phyloP scores from a whole-genome alignment of 2,797 vertebrate genomes.

The Gymnopithys bicolor region DNA sequence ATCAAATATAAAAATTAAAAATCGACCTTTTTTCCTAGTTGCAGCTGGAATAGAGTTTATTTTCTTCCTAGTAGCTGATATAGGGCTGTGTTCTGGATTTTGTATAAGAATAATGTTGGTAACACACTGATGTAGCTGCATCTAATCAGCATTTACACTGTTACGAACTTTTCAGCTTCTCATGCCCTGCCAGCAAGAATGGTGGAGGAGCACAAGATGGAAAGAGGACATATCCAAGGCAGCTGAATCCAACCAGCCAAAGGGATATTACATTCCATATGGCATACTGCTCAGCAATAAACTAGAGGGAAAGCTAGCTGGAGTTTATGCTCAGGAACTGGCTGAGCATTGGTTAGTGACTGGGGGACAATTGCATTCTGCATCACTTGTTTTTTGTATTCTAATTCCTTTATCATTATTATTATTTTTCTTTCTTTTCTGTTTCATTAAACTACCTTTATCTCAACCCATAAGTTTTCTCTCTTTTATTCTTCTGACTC shows the following conservation, averaged over 20 bases:
- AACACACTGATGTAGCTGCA: background rate
- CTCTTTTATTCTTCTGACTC: background rate
- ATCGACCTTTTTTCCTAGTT: background rate
- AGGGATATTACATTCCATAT: background rate
- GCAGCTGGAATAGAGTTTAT: background rate
- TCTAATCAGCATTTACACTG: background rate
- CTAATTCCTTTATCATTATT: background rate
- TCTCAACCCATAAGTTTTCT: background rate
- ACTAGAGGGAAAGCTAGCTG: background rate
- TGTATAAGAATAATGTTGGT: background rate
- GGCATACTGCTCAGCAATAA: background rate
- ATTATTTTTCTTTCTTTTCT: background rate
- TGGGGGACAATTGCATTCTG: background rate
- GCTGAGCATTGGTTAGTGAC: accelerated
- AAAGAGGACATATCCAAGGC: background rate
- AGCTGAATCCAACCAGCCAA: background rate
- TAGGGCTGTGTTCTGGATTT: background rate
- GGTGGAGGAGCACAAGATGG: background rate
- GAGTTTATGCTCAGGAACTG: background rate
- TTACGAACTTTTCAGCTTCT: background rate
- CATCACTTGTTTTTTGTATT: background rate
- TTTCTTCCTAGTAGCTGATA: background rate
- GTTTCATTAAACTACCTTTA: background rate
- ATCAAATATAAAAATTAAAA: background rate
- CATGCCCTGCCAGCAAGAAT: background rate